phyloP scores from a whole-genome alignment of 2,888 invertebrate species.

The Cryptus viduatorius region DNA sequence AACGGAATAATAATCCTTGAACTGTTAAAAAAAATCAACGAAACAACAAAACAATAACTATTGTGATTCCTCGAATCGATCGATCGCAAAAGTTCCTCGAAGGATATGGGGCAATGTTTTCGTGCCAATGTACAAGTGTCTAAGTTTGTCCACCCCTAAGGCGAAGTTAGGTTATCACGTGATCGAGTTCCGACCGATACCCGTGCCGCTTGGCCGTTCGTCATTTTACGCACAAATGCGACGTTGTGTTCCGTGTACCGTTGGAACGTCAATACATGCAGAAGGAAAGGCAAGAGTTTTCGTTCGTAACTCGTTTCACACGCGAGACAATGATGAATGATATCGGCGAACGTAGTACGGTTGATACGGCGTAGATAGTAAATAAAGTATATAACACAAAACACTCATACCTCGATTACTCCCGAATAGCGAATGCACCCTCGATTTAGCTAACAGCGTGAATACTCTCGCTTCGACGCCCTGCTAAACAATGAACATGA shows the following conservation, averaged over 20 bases:
- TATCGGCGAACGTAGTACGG: background rate
- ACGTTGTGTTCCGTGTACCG: background rate
- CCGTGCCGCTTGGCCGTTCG: conserved; percentile 39
- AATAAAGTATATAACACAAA: conserved; percentile 4
- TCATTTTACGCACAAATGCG: background rate
- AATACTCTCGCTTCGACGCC: conserved; percentile 85
- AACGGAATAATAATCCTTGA: conserved; percentile 10
- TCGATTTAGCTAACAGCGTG: conserved; percentile 81
- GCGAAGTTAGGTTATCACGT: conserved; percentile 54
- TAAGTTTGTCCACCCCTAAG: background rate
- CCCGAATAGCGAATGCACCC: conserved; percentile 48
- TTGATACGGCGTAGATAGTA: background rate
- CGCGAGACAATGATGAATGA: background rate
- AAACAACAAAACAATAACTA: background rate
- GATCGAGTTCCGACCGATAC: conserved; percentile 31
- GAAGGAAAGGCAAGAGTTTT: background rate
- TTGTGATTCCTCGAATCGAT: background rate
- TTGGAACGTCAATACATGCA: conserved; percentile 1
- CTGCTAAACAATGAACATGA: conserved; percentile 79
- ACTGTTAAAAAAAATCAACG: background rate
- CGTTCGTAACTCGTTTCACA: background rate
- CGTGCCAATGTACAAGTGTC: background rate
- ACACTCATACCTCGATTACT: conserved; percentile 63
- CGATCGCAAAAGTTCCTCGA: background rate
- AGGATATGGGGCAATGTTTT: background rate